Evolutionary conservation across 2,888 invertebrate species (phyloP), one percentile per base, ranked within the genome.

Genomic region (Anodontia alba): DNA sequence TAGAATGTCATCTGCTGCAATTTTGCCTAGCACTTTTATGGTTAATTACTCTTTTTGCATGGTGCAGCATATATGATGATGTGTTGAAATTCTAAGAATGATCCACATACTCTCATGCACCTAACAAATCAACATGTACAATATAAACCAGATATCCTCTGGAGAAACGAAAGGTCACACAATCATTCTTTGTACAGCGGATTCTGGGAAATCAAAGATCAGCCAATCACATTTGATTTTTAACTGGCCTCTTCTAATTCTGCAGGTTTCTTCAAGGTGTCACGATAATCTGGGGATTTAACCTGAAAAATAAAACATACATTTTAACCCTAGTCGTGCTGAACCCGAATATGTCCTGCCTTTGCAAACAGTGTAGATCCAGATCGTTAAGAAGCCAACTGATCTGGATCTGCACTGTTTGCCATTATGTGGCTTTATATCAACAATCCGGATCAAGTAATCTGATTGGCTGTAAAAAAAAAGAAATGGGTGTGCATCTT

Each of bases 181-280:
- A 62, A 49, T 49, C 49, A 8, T 26, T 33, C 15, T 10, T 62
- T 62, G 62, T 62, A 62, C 62, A 62, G 29, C 33, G 62, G 62
- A 62, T 62, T 62, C 62, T 62, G 15, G 33, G 33, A 62, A 33
- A 38, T 8, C 33, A 20, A 17, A 31, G 62, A 20, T 62, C 62
- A 62, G 62, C 31, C 31, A 31, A 33, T 33, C 62, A 62, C 12
- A 51, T 51, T n/a, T 20, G 17, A 20, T 12, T 33, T 33, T 62
- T 31, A 62, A 31, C 62, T 62, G 33, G 10, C 31, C 17, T 62
- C 62, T 62, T 62, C 62, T 29, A 62, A 33, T 62, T 62, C 62
- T 33, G 33, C 62, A 62, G 62, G 62, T 33, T 62, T 62, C 23
- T 62, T 62, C 62, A 62, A 62, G 33, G 62, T 62, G 31, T 62